Conservation (phyloP, 1,140 invertebrate species). For the Atta colombica region DNA sequence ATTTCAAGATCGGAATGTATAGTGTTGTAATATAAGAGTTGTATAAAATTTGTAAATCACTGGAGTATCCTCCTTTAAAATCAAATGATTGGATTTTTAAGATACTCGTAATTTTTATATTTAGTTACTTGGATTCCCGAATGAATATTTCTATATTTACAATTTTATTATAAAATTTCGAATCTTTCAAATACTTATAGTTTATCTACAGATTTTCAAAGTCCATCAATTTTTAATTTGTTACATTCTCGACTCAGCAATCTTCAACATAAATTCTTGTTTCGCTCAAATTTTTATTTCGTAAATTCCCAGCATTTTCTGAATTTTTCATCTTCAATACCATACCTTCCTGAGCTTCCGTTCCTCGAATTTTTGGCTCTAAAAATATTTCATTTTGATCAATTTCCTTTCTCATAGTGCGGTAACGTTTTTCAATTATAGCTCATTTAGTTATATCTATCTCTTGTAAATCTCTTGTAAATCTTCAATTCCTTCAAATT, state of each 20-base stretch:
- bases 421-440: conserved; percentile 14
- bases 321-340: conserved; percentile 24
- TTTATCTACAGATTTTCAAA: not conserved
- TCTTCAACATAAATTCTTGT: not conserved
- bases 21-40: not conserved
- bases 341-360: not conserved
- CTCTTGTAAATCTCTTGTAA: not conserved
- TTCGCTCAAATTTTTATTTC: conserved; percentile 5
- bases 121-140: not conserved
- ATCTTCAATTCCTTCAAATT: not conserved
- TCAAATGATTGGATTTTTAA: not conserved
- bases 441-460: not conserved
- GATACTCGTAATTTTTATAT: not conserved
- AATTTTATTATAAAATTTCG: not conserved
- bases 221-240: conserved; percentile 8
- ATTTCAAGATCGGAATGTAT: not conserved
- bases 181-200: not conserved
- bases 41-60: not conserved
- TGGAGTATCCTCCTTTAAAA: not conserved
- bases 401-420: not conserved
- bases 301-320: conserved; percentile 32
- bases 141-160: not conserved
- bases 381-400: conserved; percentile 23
- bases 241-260: conserved; percentile 6
- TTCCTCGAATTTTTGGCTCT: not conserved